A percentile compares a stretch with the other conserved stretches of the same genome.
Evolutionary conservation across 2,888 invertebrate species (phyloP).

Genomic region (Drosophila mayaguana): DNA sequence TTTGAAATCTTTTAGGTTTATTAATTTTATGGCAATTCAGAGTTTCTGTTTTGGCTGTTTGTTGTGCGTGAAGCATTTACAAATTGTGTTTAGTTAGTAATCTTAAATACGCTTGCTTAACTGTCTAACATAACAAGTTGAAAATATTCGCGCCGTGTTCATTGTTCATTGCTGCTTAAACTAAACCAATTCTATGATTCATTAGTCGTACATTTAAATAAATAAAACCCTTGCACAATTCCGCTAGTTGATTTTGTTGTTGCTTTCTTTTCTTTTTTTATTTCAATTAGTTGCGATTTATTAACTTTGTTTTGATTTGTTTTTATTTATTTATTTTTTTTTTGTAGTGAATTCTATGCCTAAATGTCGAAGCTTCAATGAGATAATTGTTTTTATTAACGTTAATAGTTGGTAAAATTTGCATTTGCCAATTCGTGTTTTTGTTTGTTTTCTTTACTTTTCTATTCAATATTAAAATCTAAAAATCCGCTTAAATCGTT

Average conservation of each 20-base stretch:
- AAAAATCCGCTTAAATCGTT: conserved; percentile 69
- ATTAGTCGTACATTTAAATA: conserved; percentile 34
- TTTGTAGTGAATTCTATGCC: conserved; percentile 46
- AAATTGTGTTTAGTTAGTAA: conserved; percentile 52
- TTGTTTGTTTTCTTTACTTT: conserved; percentile 13
- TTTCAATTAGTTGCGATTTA: conserved; percentile 4
- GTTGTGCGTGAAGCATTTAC: conserved; percentile 66
- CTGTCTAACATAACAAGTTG: conserved; percentile 69
- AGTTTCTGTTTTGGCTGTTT: conserved; percentile 1
- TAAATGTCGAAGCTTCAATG: conserved; percentile 57
- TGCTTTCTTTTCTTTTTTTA: conserved; percentile 25
- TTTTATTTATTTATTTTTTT: background rate
- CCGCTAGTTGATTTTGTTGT: conserved; percentile 64
- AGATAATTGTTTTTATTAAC: conserved; percentile 45
- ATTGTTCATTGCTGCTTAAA: conserved; percentile 63
- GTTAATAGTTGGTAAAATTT: conserved; percentile 26
- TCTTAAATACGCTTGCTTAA: conserved; percentile 63
- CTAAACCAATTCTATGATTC: conserved; percentile 44
- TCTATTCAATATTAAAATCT: conserved; percentile 63
- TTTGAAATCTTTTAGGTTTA: conserved; percentile 25
- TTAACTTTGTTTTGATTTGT: conserved; percentile 11
- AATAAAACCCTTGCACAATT: conserved; percentile 73
- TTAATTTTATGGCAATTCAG: conserved; percentile 4
- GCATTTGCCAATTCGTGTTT: conserved; percentile 29
- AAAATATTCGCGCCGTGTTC: conserved; percentile 55